Evolutionary conservation across 2,888 invertebrate species (phyloP), one percentile per base, ranked within the genome.

Genomic region (Neoaliturus tenellus): DNA sequence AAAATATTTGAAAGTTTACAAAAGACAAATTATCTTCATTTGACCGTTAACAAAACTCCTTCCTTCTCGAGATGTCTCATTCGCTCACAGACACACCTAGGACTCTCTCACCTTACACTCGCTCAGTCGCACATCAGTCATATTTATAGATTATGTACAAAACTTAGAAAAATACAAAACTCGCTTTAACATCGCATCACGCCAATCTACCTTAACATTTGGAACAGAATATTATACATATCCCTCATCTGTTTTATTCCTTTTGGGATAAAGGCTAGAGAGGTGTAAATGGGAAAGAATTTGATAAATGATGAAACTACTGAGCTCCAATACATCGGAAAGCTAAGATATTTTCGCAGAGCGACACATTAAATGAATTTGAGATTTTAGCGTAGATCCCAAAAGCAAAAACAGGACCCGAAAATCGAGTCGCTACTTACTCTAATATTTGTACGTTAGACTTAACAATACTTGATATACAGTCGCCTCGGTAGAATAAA

Each of bases 81-180:
- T 31, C 80, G 58, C 28, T 28, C 78, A 48, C 41, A 23, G 41
- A 78, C 78, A 3, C 80, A 80, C 55, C 35, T 35, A 20, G 28
- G 51, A 80, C 25, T 73, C 83, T 35, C 28, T 4, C 41, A 41
- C 67, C 12, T 67, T 35, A 58, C 83, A 51, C 39, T 8, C 78
- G 28, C 78, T 14, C 83, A 80, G 14, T 12, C 80, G 62, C 48
- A 80, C 71, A 67, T 80, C 83, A 83, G 67, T 83, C 80, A 67
- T 83, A 48, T 80, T 25, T 83, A 69, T 67, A 67, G 78, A 51
- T 58, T 82, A 75, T 82, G 67, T 80, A 83, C 80, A 83, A 83
- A 81, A 81, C 81, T 81, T 81, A 81, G 81, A 81, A 81, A 84
- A 81, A 81, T 78, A 71, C 58, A 84, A 81, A 81, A 81, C 82